phyloP scores from a whole-genome alignment of 2,113 vertebrate species.

The Hippocampus barbouri region DNA sequence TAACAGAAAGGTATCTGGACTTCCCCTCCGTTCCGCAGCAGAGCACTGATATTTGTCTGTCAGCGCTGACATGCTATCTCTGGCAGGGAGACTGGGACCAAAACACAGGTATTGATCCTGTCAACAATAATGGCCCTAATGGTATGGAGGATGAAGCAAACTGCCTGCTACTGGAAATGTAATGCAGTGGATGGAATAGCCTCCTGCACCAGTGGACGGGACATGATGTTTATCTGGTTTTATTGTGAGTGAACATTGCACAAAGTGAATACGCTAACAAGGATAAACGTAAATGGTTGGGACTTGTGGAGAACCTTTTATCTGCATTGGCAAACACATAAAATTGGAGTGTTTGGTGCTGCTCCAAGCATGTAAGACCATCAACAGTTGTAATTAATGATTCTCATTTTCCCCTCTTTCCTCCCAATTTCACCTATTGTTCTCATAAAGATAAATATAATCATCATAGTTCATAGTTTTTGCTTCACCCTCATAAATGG shows the following conservation, averaged over 20 bases:
- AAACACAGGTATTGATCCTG: slow-evolving; percentile 98
- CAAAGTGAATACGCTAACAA: slow-evolving; percentile 30
- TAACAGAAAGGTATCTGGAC: slow-evolving; percentile 59
- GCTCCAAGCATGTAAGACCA: slow-evolving; percentile 9
- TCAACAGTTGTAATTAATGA: neutral
- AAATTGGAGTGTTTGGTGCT: neutral
- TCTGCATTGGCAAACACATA: slow-evolving; percentile 8
- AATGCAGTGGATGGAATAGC: slow-evolving; percentile 43
- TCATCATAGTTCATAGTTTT: neutral
- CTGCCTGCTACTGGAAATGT: slow-evolving; percentile 83
- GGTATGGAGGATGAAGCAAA: slow-evolving; percentile 80
- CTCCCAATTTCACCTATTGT: neutral
- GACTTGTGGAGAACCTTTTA: slow-evolving; percentile 1
- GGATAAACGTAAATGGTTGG: slow-evolving; percentile 14
- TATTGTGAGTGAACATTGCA: slow-evolving; percentile 26
- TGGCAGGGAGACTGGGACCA: slow-evolving; percentile 89
- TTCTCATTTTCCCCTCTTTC: neutral
- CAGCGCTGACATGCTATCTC: slow-evolving; percentile 96
- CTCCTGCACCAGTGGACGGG: slow-evolving; percentile 24
- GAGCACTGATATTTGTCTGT: slow-evolving; percentile 98
- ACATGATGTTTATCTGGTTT: slow-evolving; percentile 47
- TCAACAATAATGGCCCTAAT: slow-evolving; percentile 96
- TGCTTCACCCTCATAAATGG: neutral
- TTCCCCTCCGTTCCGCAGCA: slow-evolving; percentile 57
- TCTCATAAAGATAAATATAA: neutral